A percentile compares a stretch with the other conserved stretches of the same genome.
Evolutionary conservation across 1,140 invertebrate species (phyloP).

Genomic region (Octopus bimaculoides): DNA sequence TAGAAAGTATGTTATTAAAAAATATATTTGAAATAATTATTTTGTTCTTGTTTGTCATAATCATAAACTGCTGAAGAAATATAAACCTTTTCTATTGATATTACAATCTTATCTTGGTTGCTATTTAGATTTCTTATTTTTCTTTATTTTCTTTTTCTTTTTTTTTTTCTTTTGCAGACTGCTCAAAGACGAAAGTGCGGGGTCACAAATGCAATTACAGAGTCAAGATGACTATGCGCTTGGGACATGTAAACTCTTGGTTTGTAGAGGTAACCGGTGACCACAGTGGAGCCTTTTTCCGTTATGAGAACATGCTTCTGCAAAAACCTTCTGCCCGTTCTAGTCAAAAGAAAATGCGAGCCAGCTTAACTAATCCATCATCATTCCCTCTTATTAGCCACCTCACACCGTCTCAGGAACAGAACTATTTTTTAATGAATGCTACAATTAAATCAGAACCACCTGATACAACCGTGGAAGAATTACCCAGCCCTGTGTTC

Average conservation of each 20-base stretch:
- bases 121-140: neutral
- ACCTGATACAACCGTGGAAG: conserved; percentile 7
- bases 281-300: conserved; percentile 26
- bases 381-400: conserved; percentile 6
- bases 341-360: conserved; percentile 10
- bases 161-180: conserved; percentile 33
- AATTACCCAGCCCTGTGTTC: neutral
- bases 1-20: too few species aligned
- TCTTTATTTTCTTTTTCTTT: conserved; percentile 9
- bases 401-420: neutral
- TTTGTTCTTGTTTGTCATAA: too few species aligned
- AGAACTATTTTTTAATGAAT: conserved; percentile 9
- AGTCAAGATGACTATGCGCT: conserved; percentile 49
- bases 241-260: conserved; percentile 50
- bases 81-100: neutral
- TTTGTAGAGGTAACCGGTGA: conserved; percentile 49
- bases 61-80: too few species aligned
- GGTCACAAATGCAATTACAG: conserved; percentile 50
- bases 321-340: neutral
- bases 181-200: conserved; percentile 48
- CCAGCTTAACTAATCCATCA: neutral
- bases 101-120: neutral
- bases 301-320: conserved; percentile 2
- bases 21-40: too few species aligned
- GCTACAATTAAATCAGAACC: conserved; percentile 2